Evolutionary conservation across 1,140 invertebrate species (phyloP).

Genomic region (Rhopalosiphum padi): DNA sequence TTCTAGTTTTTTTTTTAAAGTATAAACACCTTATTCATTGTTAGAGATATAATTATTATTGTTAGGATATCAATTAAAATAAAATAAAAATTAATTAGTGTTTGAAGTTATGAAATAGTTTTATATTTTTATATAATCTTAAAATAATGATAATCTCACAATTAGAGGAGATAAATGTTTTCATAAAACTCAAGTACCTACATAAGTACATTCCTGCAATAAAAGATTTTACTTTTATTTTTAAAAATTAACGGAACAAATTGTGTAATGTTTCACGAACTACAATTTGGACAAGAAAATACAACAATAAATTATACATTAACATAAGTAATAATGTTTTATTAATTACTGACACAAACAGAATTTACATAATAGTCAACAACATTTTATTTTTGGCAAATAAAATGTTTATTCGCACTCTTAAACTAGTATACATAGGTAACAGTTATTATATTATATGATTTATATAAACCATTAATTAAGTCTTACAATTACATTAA

Average conservation of each 20-base stretch:
- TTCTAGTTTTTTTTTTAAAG: too few species aligned
- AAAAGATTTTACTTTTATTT: not conserved
- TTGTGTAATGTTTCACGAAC: not conserved
- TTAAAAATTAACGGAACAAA: not conserved
- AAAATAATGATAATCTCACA: not conserved
- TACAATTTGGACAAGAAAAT: not conserved
- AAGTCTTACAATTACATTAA: conserved; percentile 47
- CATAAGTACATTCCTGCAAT: not conserved
- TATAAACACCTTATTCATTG: not conserved
- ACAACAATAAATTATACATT: not conserved
- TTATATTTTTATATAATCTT: not conserved
- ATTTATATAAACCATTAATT: conserved; percentile 47
- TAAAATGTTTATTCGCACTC: conserved; percentile 36
- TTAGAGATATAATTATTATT: not conserved
- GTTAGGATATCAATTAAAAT: not conserved
- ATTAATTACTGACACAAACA: conserved; percentile 40
- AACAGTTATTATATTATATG: conserved; percentile 42
- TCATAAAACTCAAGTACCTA: not conserved
- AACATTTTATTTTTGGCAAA: conserved; percentile 16
- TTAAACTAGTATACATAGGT: conserved; percentile 51
- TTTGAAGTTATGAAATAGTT: not conserved
- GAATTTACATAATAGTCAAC: conserved; percentile 38
- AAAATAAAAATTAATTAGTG: not conserved
- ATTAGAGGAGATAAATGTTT: not conserved
- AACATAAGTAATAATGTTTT: not conserved